Evolutionary conservation across 2,797 vertebrate species (phyloP).

Genomic region (Gymnocypris eckloni): DNA sequence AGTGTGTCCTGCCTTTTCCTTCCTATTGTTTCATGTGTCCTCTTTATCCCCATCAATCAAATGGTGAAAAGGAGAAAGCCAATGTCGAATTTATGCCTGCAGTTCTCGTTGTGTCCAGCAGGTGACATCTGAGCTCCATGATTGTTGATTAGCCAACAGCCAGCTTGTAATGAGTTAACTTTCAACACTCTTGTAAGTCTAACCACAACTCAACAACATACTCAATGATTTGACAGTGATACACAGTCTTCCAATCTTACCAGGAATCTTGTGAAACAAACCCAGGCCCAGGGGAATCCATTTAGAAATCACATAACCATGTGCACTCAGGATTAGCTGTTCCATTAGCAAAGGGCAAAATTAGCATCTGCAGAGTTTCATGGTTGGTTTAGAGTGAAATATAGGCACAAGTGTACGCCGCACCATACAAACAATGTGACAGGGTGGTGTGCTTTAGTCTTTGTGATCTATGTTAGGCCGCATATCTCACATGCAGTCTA

Average conservation of each 20-base stretch:
- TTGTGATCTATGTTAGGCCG: neutral
- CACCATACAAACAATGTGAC: constrained; percentile 1
- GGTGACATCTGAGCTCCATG: constrained; percentile 74
- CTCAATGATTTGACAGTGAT: constrained; percentile 23
- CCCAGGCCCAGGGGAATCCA: constrained; percentile 2
- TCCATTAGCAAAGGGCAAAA: constrained; percentile 29
- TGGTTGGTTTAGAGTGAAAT: neutral
- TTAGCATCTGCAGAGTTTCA: constrained; percentile 2
- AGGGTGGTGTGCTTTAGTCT: neutral
- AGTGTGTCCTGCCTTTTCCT: neutral
- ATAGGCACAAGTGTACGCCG: neutral
- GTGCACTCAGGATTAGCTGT: neutral
- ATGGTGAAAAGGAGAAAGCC: neutral
- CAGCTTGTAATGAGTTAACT: constrained; percentile 44
- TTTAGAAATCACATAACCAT: constrained; percentile 24
- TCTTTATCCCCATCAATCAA: neutral
- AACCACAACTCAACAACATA: constrained; percentile 35
- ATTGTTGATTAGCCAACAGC: neutral
- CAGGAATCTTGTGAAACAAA: constrained; percentile 26
- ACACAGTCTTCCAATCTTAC: constrained; percentile 8
- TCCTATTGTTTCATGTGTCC: neutral
- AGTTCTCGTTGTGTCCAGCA: constrained; percentile 58
- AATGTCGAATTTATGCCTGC: neutral
- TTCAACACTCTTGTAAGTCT: constrained; percentile 28
- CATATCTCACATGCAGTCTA: neutral